phyloP scores from a whole-genome alignment of 2,797 vertebrate genomes.

The Epinephelus coioides region DNA sequence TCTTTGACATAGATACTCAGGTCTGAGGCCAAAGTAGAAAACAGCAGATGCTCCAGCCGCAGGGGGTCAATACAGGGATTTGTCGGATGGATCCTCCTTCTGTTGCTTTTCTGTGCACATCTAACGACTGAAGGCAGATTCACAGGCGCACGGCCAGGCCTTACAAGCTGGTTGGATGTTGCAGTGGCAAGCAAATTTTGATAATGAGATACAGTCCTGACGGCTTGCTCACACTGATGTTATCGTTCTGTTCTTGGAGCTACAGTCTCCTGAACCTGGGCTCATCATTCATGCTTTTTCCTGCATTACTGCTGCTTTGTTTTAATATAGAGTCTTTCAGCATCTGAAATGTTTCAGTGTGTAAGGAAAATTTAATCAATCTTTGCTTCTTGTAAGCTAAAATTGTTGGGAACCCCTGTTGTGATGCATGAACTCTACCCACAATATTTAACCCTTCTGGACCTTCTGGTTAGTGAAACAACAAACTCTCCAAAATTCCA shows the following conservation, averaged over 20 bases:
- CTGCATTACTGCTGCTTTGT: rapidly evolving
- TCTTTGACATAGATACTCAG: slow-evolving; percentile 83
- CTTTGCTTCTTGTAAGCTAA: neutral
- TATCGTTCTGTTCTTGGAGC: neutral
- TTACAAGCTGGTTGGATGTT: slow-evolving; percentile 73
- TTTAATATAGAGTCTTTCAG: neutral
- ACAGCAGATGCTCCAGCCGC: slow-evolving; percentile 85
- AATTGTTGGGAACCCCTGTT: neutral
- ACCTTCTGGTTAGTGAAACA: too few species aligned
- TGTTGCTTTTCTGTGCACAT: slow-evolving; percentile 81
- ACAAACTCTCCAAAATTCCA: neutral
- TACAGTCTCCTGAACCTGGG: neutral
- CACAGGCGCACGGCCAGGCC: slow-evolving; percentile 69
- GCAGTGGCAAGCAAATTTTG: slow-evolving; percentile 61
- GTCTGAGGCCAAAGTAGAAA: slow-evolving; percentile 82
- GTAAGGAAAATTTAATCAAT: too few species aligned
- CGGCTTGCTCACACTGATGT: slow-evolving; percentile 35
- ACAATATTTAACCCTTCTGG: neutral
- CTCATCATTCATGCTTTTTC: neutral
- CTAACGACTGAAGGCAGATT: slow-evolving; percentile 80
- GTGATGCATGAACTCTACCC: neutral
- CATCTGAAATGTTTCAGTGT: too few species aligned
- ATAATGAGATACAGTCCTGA: slow-evolving; percentile 43
- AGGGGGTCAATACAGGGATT: slow-evolving; percentile 85
- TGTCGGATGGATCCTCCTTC: slow-evolving; percentile 85